phyloP scores from a whole-genome alignment of 2,797 vertebrate genomes.

The Myiotriccus ornatus region DNA sequence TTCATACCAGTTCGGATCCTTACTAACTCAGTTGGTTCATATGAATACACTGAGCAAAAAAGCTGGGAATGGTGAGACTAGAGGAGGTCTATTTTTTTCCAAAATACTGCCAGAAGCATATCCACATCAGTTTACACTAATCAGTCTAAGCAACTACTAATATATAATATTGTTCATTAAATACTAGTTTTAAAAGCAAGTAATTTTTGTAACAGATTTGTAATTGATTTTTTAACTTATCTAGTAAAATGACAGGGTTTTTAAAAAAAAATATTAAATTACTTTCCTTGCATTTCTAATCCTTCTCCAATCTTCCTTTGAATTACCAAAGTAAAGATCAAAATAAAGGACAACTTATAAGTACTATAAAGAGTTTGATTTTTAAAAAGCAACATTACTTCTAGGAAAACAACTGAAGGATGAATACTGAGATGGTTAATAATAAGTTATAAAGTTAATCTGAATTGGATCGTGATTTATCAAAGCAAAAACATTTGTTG shows the following conservation, averaged over 20 bases:
- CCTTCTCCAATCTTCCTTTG: neutral
- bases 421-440: neutral
- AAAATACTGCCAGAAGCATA: neutral
- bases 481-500: neutral
- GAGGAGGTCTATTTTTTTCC: neutral
- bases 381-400: neutral
- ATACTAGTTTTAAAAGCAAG: neutral
- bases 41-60: neutral
- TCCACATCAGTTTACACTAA: neutral
- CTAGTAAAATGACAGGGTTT: fast-evolving
- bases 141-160: neutral
- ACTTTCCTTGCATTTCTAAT: neutral
- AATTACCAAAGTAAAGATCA: neutral
- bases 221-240: neutral
- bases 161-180: neutral
- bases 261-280: neutral
- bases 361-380: neutral
- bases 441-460: neutral
- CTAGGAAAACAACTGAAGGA: neutral
- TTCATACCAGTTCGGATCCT: neutral
- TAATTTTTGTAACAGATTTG: neutral
- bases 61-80: neutral
- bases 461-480: neutral
- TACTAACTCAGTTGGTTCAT: neutral
- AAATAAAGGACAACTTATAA: neutral